phyloP scores from a whole-genome alignment of 2,888 invertebrate genomes.

The Stenotaenia linearis region DNA sequence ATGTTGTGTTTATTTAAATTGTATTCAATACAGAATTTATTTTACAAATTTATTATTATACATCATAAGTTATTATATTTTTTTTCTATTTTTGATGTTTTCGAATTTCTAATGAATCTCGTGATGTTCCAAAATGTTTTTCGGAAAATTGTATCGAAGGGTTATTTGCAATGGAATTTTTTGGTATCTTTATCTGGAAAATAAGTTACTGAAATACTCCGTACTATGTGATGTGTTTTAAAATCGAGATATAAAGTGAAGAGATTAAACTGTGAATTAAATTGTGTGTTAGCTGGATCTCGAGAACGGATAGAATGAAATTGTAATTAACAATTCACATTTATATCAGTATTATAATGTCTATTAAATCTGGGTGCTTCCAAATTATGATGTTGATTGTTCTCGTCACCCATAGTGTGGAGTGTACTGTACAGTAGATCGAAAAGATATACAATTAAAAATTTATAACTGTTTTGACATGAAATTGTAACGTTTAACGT shows the following conservation, averaged over 20 bases:
- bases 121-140: background rate
- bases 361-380: conserved; percentile 10
- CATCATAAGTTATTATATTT: background rate
- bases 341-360: background rate
- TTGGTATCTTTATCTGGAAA: background rate
- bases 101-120: background rate
- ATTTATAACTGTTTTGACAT: background rate
- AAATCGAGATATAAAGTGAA: background rate
- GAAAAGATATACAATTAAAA: background rate
- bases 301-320: background rate
- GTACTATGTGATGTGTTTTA: background rate
- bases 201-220: background rate
- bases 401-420: background rate
- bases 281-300: background rate
- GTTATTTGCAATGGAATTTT: background rate
- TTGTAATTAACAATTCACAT: background rate
- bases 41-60: background rate
- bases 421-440: background rate
- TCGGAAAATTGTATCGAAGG: background rate
- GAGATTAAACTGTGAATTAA: background rate
- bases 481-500: background rate
- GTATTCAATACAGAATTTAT: background rate
- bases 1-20: background rate
- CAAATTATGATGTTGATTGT: background rate
- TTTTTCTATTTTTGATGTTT: background rate